These are phyloP conservation scores for Rhinopomastus cyanomelas DNA, from an alignment of 2,113 vertebrate species.

Conservation along the genomic window DNA sequence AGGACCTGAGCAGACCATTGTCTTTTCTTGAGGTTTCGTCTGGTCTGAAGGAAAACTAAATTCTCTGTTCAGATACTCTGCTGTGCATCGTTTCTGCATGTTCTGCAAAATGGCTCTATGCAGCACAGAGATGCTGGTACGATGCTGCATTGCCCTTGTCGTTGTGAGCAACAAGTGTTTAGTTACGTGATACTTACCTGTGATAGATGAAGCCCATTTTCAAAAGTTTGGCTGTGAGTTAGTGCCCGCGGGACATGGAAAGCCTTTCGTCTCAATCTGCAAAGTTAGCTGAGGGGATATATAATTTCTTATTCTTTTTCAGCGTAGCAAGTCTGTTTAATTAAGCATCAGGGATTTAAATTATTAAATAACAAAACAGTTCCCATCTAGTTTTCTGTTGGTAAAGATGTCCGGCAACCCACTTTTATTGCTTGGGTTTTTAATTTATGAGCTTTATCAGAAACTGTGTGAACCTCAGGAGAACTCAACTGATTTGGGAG, in stretches of 20 bases:
- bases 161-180: background rate
- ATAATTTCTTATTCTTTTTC: conserved; percentile 26
- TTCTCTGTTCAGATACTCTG: background rate
- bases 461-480: conserved; percentile 3
- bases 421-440: conserved; percentile 3
- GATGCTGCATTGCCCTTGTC: background rate
- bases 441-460: background rate
- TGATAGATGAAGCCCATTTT: background rate
- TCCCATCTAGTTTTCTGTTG: background rate
- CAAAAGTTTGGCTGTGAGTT: background rate
- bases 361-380: conserved; percentile 45
- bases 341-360: conserved; percentile 65
- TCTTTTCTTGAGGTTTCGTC: background rate
- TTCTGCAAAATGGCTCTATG: background rate
- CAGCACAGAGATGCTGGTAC: background rate
- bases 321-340: conserved; percentile 35
- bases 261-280: background rate
- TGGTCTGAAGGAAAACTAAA: background rate
- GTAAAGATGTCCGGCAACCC: background rate
- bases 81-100: fast-evolving
- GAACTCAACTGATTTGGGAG: background rate
- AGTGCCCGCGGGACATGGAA: fast-evolving
- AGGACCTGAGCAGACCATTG: background rate
- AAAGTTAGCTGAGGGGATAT: background rate
- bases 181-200: background rate